These are phyloP conservation scores for Melanotaenia maccullochi DNA, from an alignment of 2,797 vertebrate genomes.

Conservation along the genomic window DNA sequence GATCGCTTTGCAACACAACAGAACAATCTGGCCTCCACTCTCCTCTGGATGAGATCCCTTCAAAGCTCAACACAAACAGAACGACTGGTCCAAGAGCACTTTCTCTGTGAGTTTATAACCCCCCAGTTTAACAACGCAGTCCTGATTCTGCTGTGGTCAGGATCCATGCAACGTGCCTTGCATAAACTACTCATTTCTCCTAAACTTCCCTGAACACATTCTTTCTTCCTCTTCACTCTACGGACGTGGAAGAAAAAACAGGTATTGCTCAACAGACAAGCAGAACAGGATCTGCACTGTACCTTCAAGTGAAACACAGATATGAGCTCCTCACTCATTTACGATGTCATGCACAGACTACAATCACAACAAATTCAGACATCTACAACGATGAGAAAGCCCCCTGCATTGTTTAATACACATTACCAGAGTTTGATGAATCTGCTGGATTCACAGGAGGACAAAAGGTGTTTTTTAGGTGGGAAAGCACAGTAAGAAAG, in stretches of 20 bases:
- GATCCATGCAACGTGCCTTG: conserved; percentile 31
- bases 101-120: conserved; percentile 16
- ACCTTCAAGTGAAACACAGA: conserved; percentile 31
- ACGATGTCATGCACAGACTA: conserved; percentile 3
- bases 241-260: conserved; percentile 69
- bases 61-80: conserved; percentile 45
- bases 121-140: conserved; percentile 17
- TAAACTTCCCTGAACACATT: conserved; percentile 56
- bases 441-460: conserved; percentile 5
- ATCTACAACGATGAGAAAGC: not conserved
- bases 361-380: conserved; percentile 33
- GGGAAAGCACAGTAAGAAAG: not conserved
- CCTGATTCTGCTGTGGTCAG: not conserved
- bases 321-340: conserved; percentile 34
- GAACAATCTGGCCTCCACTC: conserved; percentile 2
- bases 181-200: conserved; percentile 50
- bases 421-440: conserved; percentile 3
- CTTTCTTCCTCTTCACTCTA: conserved; percentile 49
- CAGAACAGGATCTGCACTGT: conserved; percentile 80
- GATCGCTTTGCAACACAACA: conserved; percentile 6
- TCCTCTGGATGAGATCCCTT: conserved; percentile 19
- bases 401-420: not conserved
- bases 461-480: not conserved
- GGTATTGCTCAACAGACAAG: conserved; percentile 86
- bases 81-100: conserved; percentile 30